Conservation (phyloP, 2,113 vertebrate genomes). For the Actenoides hombroni region DNA sequence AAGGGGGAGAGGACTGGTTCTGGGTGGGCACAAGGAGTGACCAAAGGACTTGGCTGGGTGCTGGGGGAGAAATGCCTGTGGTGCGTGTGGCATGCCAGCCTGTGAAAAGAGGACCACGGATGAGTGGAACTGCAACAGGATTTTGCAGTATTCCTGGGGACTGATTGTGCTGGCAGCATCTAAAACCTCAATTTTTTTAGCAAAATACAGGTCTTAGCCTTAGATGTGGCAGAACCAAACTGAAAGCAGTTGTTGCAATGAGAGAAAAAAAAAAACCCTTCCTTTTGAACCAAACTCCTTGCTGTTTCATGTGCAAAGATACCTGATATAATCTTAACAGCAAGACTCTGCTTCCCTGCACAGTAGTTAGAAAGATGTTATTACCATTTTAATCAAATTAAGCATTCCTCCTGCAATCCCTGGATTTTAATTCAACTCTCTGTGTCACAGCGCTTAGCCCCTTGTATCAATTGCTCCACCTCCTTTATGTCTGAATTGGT, state of each 20-base stretch:
- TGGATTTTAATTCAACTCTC: not conserved
- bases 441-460: not conserved
- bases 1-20: accelerated
- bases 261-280: too few species aligned
- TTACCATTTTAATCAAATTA: not conserved
- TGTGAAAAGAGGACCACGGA: accelerated
- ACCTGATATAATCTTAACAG: not conserved
- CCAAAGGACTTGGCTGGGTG: accelerated
- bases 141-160: not conserved
- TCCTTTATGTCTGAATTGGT: not conserved
- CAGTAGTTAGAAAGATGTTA: not conserved
- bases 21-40: accelerated
- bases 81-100: accelerated
- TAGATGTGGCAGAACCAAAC: not conserved
- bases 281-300: not conserved
- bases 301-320: constrained; percentile 1
- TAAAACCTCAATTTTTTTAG: not conserved
- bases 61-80: accelerated
- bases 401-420: not conserved
- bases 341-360: not conserved
- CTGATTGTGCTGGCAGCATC: not conserved
- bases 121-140: not conserved
- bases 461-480: not conserved
- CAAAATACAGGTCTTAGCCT: not conserved
- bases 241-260: not conserved